A percentile compares a stretch with the other conserved stretches of the same genome.
Evolutionary conservation across 2,888 invertebrate genomes (phyloP).

Genomic region (Fragum fragum): DNA sequence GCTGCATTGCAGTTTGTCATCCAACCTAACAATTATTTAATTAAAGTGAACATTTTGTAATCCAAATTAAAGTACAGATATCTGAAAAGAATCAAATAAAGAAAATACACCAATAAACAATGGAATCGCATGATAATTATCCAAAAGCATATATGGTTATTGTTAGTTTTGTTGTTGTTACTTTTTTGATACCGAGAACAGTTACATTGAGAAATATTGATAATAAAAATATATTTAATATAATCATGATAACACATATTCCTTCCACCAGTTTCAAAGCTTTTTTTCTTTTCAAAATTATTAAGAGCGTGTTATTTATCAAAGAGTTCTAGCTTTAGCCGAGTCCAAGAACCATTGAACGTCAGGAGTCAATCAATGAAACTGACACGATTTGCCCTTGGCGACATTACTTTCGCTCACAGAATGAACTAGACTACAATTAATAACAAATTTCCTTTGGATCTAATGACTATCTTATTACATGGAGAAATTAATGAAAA

Average conservation of each 20-base stretch:
- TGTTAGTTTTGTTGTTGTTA: no score
- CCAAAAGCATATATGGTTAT: no score
- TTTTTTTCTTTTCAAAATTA: no score
- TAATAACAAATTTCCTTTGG: neutral
- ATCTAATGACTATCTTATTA: neutral
- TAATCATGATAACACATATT: no score
- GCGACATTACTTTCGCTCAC: neutral
- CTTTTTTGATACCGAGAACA: no score
- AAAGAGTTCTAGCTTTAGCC: no score
- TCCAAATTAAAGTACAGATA: neutral
- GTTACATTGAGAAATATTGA: no score
- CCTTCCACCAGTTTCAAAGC: no score
- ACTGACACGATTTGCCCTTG: neutral
- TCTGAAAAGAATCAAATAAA: neutral
- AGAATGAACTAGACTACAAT: neutral
- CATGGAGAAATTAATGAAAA: neutral
- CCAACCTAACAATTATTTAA: neutral
- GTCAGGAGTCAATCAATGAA: neutral
- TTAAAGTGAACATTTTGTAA: neutral
- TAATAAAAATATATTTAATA: no score
- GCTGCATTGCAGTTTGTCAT: neutral
- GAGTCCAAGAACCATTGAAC: no score
- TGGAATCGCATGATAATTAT: no score
- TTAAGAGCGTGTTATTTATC: no score
- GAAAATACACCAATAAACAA: neutral